These are phyloP conservation scores for Siniperca undulata DNA, from an alignment of 2,797 vertebrate genomes.

Conservation along the genomic window DNA sequence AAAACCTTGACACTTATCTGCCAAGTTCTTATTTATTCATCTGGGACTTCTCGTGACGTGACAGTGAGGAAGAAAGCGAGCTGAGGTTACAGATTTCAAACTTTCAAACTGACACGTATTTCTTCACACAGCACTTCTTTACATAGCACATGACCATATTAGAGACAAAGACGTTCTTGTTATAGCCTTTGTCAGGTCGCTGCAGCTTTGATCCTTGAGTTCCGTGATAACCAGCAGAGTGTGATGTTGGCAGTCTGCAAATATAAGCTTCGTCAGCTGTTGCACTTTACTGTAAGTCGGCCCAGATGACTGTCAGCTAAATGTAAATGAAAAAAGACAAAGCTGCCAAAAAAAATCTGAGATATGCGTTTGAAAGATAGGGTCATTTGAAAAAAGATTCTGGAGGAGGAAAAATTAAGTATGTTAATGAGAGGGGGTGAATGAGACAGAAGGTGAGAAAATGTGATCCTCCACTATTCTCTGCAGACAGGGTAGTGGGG, in stretches of 20 bases:
- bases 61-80: constrained; percentile 19
- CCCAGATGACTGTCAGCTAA: constrained; percentile 31
- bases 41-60: constrained; percentile 38
- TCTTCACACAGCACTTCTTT: constrained; percentile 1
- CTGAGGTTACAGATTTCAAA: constrained; percentile 37
- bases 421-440: constrained; percentile 48
- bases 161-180: constrained; percentile 49
- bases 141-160: constrained; percentile 22
- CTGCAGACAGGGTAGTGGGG: constrained; percentile 63
- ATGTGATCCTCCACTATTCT: constrained; percentile 65
- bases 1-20: constrained; percentile 37
- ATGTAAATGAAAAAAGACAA: constrained; percentile 38
- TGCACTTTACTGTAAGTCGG: constrained; percentile 42
- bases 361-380: neutral
- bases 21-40: constrained; percentile 42
- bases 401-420: neutral
- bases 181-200: constrained; percentile 33
- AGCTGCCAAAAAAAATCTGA: neutral
- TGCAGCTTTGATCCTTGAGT: constrained; percentile 47
- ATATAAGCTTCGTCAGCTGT: constrained; percentile 57
- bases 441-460: constrained; percentile 69
- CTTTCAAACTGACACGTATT: constrained; percentile 25
- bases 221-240: constrained; percentile 41
- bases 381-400: constrained; percentile 9
- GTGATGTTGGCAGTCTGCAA: constrained; percentile 46